Conservation (phyloP, 92 coral and sea anemone genomes). For the Heliopora coerulea region DNA sequence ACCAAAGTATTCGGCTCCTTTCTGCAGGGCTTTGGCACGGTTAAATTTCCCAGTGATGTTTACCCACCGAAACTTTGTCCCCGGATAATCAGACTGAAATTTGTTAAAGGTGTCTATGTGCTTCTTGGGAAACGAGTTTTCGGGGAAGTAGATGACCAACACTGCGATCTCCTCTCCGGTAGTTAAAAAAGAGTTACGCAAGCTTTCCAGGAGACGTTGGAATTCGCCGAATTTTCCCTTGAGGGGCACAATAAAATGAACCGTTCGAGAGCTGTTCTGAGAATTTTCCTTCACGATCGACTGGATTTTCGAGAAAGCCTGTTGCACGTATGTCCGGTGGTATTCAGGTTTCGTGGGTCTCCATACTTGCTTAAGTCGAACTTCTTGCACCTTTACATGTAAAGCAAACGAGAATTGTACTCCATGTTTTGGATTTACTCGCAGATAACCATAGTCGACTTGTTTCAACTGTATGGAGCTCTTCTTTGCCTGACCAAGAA, state of each 20-base stretch:
- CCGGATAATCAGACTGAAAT: slow-evolving; percentile 69
- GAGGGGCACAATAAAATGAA: slow-evolving; percentile 86
- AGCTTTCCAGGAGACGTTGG: slow-evolving; percentile 70
- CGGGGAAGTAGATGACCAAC: slow-evolving; percentile 80
- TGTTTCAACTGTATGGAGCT: slow-evolving; percentile 66
- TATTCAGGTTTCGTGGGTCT: slow-evolving; percentile 74
- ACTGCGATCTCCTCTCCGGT: slow-evolving; percentile 67
- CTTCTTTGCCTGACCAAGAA: not conserved
- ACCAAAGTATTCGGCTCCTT: slow-evolving; percentile 88
- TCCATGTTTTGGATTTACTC: slow-evolving; percentile 86
- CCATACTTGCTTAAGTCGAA: slow-evolving; percentile 64
- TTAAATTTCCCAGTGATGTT: slow-evolving; percentile 80
- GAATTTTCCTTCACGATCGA: slow-evolving; percentile 63
- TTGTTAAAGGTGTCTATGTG: slow-evolving; percentile 59
- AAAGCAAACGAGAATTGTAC: slow-evolving; percentile 82
- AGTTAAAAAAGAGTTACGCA: slow-evolving; percentile 70
- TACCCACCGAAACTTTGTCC: slow-evolving; percentile 78
- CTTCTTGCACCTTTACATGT: slow-evolving; percentile 79
- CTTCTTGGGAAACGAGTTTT: slow-evolving; percentile 59
- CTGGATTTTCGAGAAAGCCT: slow-evolving; percentile 81
- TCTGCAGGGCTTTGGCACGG: slow-evolving; percentile 75
- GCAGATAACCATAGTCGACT: slow-evolving; percentile 80
- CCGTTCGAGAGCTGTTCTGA: slow-evolving; percentile 44
- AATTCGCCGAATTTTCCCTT: slow-evolving; percentile 72
- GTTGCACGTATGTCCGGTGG: slow-evolving; percentile 82